Percentiles rank a stretch among this genome's conserved stretches.
phyloP scores from a whole-genome alignment of 2,113 vertebrate species.

The Phyllostomus discolor region DNA sequence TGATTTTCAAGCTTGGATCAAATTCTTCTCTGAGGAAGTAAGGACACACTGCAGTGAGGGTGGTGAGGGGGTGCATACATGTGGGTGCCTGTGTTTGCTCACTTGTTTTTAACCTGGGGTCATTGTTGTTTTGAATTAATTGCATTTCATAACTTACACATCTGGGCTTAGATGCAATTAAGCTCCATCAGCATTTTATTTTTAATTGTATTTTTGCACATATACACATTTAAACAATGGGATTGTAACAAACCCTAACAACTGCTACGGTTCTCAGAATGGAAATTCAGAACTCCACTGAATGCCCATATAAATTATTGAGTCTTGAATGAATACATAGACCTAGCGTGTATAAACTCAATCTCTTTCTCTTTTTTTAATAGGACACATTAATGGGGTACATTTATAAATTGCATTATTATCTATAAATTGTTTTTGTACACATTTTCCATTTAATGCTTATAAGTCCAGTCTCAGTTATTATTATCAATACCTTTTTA shows the following conservation, averaged over 20 bases:
- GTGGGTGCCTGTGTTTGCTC: background rate
- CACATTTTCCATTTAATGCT: background rate
- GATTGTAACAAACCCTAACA: background rate
- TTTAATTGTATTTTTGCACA: background rate
- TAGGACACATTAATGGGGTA: background rate
- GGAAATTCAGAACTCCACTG: background rate
- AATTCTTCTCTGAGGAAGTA: background rate
- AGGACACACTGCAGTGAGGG: background rate
- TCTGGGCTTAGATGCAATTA: background rate
- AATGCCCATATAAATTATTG: background rate
- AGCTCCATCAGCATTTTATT: background rate
- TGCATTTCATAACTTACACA: background rate
- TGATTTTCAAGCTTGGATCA: slow-evolving; percentile 2
- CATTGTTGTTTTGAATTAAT: background rate
- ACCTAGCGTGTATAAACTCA: background rate
- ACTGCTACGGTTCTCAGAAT: background rate
- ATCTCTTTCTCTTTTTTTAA: background rate
- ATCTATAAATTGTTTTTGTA: background rate
- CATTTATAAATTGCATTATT: background rate
- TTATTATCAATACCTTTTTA: background rate
- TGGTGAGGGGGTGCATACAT: too few species aligned
- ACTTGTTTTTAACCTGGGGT: background rate
- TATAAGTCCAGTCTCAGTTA: background rate
- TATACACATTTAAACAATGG: background rate
- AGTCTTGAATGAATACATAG: background rate